A percentile compares a stretch with the other conserved stretches of the same genome.
Conservation (phyloP, 2,113 vertebrate genomes). For the Montifringilla adamsi region DNA sequence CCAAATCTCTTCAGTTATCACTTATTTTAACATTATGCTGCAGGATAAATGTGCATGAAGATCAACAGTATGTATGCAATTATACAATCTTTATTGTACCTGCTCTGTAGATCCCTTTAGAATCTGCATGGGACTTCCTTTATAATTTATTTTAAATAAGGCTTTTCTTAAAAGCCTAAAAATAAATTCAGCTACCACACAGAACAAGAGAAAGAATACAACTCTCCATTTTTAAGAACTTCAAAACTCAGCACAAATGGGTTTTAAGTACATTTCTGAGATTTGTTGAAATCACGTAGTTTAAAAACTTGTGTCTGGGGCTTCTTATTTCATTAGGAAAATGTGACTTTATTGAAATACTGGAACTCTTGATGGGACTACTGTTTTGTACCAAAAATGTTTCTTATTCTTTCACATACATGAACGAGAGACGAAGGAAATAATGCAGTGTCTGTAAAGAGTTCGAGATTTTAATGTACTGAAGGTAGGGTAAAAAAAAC, state of each 20-base stretch:
- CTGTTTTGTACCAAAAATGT: not conserved
- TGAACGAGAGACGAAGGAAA: not conserved
- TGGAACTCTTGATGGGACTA: not conserved
- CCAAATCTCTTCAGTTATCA: constrained; percentile 67
- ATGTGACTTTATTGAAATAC: not conserved
- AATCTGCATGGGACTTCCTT: constrained; percentile 46
- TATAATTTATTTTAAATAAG: constrained; percentile 1
- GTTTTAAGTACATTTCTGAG: constrained; percentile 62
- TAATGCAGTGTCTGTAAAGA: constrained; percentile 53
- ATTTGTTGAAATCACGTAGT: constrained; percentile 23
- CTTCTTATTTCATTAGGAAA: not conserved
- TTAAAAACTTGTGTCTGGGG: not conserved
- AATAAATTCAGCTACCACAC: not conserved
- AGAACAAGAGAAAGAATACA: not conserved
- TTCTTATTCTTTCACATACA: not conserved
- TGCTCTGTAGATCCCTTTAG: constrained; percentile 42
- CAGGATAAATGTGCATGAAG: constrained; percentile 76
- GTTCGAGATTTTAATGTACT: not conserved
- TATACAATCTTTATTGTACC: not conserved
- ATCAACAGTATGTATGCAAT: constrained; percentile 77
- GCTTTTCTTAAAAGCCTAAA: constrained; percentile 22
- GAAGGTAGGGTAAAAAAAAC: not conserved
- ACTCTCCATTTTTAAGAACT: constrained; percentile 31
- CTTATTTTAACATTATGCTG: constrained; percentile 78
- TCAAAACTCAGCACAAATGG: constrained; percentile 49